phyloP scores from a whole-genome alignment of 1,140 invertebrate species.

The Drosophila mayri region DNA sequence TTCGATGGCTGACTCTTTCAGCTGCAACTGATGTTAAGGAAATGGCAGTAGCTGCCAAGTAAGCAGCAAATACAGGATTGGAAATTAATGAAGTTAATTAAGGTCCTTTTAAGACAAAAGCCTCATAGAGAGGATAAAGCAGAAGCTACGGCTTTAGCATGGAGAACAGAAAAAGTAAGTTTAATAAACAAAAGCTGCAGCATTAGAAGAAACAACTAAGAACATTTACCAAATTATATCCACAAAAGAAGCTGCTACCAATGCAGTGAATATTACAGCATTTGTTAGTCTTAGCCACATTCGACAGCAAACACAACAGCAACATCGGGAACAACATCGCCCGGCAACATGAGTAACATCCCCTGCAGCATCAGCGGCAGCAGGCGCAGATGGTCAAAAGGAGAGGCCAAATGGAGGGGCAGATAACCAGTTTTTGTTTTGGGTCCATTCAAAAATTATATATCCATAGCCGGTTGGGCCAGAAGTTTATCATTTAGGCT shows the following conservation, averaged over 20 bases:
- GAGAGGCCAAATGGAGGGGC: neutral
- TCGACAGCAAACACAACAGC: neutral
- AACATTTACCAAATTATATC: neutral
- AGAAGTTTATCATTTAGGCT: slow-evolving; percentile 52
- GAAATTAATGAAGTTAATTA: neutral
- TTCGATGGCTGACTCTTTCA: slow-evolving; percentile 10
- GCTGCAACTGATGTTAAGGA: slow-evolving; percentile 6
- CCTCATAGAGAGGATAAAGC: neutral
- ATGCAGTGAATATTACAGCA: neutral
- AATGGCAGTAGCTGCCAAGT: slow-evolving; percentile 5
- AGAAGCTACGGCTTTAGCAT: neutral
- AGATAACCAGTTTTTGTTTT: slow-evolving; percentile 64
- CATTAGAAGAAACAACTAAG: neutral
- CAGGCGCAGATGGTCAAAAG: slow-evolving; percentile 22
- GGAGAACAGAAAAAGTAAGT: neutral
- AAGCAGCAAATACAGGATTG: neutral
- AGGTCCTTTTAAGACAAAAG: neutral
- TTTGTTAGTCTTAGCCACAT: neutral
- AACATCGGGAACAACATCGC: slow-evolving; percentile 2
- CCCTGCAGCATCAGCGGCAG: slow-evolving; percentile 8
- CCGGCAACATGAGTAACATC: slow-evolving; percentile 5
- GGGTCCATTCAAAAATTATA: slow-evolving; percentile 32
- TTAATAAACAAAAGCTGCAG: neutral
- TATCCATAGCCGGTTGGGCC: slow-evolving; percentile 62
- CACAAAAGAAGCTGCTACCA: slow-evolving; percentile 1